These are phyloP conservation scores for Dendrolimus houi DNA, from an alignment of 2,888 invertebrate genomes.

Conservation along the genomic window DNA sequence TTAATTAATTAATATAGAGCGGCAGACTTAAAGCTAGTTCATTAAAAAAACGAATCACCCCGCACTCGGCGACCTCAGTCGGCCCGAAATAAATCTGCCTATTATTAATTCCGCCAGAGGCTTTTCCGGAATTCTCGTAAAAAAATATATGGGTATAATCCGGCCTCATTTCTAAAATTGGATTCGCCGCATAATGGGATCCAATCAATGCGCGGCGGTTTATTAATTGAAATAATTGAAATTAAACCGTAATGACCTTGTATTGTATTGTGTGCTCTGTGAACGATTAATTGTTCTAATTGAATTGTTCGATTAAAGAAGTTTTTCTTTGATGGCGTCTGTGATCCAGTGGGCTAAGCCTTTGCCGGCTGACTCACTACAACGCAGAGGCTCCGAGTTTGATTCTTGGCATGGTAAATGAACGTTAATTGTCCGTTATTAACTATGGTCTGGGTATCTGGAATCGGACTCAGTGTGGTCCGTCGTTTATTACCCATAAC, in stretches of 20 bases:
- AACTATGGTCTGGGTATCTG: too few species aligned
- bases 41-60: neutral
- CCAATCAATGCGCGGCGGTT: constrained; percentile 15
- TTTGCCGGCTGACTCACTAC: too few species aligned
- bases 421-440: too few species aligned
- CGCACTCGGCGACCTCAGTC: neutral
- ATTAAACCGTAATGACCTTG: constrained; percentile 21
- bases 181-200: constrained; percentile 15
- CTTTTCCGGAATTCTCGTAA: neutral
- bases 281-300: neutral
- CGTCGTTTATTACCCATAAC: too few species aligned
- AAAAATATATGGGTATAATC: constrained; percentile 14
- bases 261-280: neutral
- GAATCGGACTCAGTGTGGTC: too few species aligned
- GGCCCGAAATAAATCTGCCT: neutral
- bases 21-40: too few species aligned
- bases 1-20: too few species aligned
- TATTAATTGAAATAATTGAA: constrained; percentile 19
- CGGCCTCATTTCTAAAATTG: constrained; percentile 10
- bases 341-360: too few species aligned
- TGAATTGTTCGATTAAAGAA: neutral
- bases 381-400: too few species aligned
- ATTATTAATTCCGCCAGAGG: neutral
- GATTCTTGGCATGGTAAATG: too few species aligned
- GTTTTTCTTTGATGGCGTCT: neutral